phyloP scores from a whole-genome alignment of 1,140 invertebrate genomes.

The Zaprionus kolodkinae region DNA sequence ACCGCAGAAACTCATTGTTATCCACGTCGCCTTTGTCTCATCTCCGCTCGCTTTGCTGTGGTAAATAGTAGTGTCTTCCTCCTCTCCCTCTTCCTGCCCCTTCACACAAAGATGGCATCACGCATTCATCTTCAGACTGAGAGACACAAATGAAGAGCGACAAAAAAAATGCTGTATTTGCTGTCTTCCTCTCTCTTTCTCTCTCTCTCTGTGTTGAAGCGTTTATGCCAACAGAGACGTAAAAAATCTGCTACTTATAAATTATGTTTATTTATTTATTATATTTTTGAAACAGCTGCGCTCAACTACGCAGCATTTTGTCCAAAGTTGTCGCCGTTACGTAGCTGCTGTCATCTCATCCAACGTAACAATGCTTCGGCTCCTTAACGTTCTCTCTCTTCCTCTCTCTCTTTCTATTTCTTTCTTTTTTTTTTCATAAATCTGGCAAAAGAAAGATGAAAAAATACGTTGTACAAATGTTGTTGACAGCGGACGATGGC shows the following conservation, averaged over 20 bases:
- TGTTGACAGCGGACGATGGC: constrained; percentile 73
- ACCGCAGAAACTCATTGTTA: constrained; percentile 27
- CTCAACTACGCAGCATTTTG: constrained; percentile 74
- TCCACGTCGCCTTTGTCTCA: constrained; percentile 49
- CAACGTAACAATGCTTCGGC: constrained; percentile 19
- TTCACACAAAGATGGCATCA: constrained; percentile 54
- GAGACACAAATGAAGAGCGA: constrained; percentile 42
- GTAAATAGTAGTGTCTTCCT: constrained; percentile 32
- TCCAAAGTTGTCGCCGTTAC: constrained; percentile 47
- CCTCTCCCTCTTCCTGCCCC: no score
- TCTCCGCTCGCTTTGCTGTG: constrained; percentile 14
- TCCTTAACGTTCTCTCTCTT: constrained; percentile 30
- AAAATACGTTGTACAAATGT: constrained; percentile 73
- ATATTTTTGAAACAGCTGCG: constrained; percentile 79
- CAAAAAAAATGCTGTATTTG: constrained; percentile 13
- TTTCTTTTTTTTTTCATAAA: constrained; percentile 54
- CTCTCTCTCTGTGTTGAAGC: constrained; percentile 33
- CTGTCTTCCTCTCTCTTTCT: background rate
- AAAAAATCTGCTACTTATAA: constrained; percentile 82
- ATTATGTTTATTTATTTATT: constrained; percentile 83
- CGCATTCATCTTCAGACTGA: constrained; percentile 55
- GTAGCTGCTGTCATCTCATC: constrained; percentile 50
- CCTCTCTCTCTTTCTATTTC: constrained; percentile 19
- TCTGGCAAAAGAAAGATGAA: constrained; percentile 55
- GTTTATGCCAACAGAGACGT: constrained; percentile 76